These are phyloP conservation scores for Phylloscopus whistleri DNA, from an alignment of 2,113 vertebrate genomes.

Conservation along the genomic window DNA sequence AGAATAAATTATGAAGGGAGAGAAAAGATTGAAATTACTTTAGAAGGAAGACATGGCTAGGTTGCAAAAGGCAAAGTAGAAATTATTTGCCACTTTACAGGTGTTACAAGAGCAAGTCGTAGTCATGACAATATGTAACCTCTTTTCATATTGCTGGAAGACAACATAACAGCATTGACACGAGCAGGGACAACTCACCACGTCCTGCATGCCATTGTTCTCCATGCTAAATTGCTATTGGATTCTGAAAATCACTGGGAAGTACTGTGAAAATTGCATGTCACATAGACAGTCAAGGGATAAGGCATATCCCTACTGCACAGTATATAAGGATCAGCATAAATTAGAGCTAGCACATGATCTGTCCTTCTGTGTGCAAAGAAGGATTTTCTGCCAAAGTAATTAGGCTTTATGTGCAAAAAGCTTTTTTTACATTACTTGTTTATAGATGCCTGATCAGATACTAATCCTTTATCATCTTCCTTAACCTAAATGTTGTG, in stretches of 20 bases:
- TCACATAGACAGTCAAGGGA: background rate
- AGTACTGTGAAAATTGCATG: background rate
- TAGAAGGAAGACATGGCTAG: background rate
- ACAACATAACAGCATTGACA: background rate
- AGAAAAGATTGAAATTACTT: background rate
- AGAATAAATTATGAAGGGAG: background rate
- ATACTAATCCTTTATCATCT: constrained; percentile 29
- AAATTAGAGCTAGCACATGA: constrained; percentile 57
- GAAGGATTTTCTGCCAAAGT: constrained; percentile 32
- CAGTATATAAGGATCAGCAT: constrained; percentile 53
- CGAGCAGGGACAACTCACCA: background rate
- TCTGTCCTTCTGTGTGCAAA: constrained; percentile 30
- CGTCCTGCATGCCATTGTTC: background rate
- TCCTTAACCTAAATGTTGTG: constrained; percentile 23
- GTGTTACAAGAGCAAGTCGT: background rate
- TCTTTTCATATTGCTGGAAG: background rate
- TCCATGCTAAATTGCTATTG: constrained; percentile 6
- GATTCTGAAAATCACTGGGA: constrained; percentile 15
- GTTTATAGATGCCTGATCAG: background rate
- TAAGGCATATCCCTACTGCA: constrained; percentile 36
- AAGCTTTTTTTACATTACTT: background rate
- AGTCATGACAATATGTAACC: background rate
- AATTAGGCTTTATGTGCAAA: constrained; percentile 45
- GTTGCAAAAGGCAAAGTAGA: background rate
- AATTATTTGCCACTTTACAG: background rate